phyloP scores from a whole-genome alignment of 2,113 vertebrate genomes.

The Ellobius talpinus region DNA sequence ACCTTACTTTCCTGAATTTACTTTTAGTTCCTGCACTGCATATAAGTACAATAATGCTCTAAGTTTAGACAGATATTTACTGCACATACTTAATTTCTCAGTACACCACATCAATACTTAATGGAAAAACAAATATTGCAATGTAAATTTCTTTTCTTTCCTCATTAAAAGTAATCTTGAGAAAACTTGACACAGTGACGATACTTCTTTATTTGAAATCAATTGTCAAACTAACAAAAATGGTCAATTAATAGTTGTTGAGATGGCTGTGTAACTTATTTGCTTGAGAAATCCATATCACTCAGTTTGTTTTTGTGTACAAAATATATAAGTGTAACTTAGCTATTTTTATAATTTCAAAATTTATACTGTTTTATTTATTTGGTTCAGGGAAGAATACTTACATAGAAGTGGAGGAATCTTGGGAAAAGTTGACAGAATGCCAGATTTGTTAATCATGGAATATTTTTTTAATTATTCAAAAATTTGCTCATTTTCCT shows the following conservation, averaged over 20 bases:
- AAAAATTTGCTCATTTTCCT: slow-evolving; percentile 15
- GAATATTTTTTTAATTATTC: neutral
- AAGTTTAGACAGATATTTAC: slow-evolving; percentile 42
- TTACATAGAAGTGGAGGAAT: neutral
- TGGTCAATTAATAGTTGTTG: neutral
- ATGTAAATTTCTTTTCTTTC: neutral
- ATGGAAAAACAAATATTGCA: neutral
- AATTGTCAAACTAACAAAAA: neutral
- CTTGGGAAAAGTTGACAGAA: neutral
- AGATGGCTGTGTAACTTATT: neutral
- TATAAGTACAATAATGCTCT: neutral
- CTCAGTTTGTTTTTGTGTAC: neutral
- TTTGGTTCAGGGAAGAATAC: neutral
- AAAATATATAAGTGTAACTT: neutral
- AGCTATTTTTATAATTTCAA: neutral
- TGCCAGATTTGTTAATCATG: neutral
- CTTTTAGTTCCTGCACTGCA: neutral
- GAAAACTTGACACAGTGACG: neutral
- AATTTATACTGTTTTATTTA: neutral
- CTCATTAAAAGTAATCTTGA: neutral
- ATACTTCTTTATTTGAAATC: slow-evolving; percentile 2
- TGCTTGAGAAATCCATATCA: neutral
- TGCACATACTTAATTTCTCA: neutral
- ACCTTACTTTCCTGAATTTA: neutral
- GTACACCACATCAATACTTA: slow-evolving; percentile 20